Evolutionary conservation across 2,113 vertebrate species (phyloP).

Genomic region (Nothobranchius furzeri): DNA sequence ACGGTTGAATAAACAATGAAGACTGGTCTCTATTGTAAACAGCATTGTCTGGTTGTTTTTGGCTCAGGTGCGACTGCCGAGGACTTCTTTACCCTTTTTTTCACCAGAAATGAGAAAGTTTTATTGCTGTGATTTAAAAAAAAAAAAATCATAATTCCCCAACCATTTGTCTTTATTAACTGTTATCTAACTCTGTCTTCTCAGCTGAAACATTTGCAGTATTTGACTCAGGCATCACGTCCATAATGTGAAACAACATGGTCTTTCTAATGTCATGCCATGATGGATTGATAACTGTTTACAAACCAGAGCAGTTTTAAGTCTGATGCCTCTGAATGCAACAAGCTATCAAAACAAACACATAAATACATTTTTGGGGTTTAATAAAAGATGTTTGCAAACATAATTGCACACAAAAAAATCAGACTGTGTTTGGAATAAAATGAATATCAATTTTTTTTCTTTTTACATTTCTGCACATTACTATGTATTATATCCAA

Average conservation of each 20-base stretch:
- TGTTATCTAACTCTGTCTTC: no score
- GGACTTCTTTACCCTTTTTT: neutral
- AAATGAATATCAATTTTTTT: no score
- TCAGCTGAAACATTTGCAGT: neutral
- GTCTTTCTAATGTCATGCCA: neutral
- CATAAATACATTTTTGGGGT: neutral
- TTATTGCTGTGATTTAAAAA: no score
- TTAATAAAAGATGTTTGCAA: neutral
- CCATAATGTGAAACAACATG: neutral
- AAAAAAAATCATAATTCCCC: no score
- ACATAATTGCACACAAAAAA: neutral
- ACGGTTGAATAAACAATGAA: constrained; percentile 70
- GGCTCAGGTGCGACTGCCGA: constrained; percentile 50
- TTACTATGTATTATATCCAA: no score
- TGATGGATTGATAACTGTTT: constrained; percentile 9
- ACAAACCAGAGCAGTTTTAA: neutral
- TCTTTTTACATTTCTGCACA: no score
- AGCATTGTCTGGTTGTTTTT: constrained; percentile 65
- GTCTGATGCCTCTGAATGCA: neutral
- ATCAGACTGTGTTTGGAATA: no score
- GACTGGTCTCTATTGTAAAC: constrained; percentile 53
- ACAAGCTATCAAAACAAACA: neutral
- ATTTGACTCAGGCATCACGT: neutral
- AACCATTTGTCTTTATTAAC: no score
- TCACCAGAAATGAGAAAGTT: no score